A percentile compares a stretch with the other conserved stretches of the same genome.
Conservation (phyloP, 2,797 vertebrate genomes). For the Crossoptilon crossoptilon region DNA sequence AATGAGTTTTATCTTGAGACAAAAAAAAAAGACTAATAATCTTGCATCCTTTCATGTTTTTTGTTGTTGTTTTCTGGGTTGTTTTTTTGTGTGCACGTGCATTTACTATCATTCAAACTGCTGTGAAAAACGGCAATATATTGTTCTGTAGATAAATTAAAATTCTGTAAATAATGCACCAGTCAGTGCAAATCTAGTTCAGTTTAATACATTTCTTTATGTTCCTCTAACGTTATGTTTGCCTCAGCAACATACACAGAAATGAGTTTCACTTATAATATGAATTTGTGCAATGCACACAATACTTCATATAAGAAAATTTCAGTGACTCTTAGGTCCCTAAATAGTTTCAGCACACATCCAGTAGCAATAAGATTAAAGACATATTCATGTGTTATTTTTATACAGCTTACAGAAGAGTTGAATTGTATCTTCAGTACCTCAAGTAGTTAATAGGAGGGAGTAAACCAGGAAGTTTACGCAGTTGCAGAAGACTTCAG, state of each 20-base stretch:
- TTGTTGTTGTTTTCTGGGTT: not conserved
- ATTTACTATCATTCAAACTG: not conserved
- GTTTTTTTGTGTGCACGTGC: not conserved
- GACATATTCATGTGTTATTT: not conserved
- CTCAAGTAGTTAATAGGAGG: not conserved
- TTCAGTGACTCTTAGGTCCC: not conserved
- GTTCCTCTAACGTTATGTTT: not conserved
- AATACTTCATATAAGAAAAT: not conserved
- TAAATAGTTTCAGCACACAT: not conserved
- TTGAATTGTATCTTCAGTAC: not conserved
- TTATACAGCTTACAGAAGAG: not conserved
- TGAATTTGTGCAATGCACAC: not conserved
- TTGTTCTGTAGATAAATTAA: not conserved
- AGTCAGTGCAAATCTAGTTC: fast-evolving
- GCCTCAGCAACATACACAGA: not conserved
- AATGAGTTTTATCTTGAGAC: not conserved
- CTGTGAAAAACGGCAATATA: not conserved
- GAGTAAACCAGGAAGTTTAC: not conserved
- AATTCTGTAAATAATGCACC: not conserved
- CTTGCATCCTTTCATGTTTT: not conserved
- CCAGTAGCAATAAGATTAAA: not conserved
- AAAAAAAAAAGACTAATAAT: not conserved
- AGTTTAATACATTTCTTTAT: not conserved
- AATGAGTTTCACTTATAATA: not conserved
- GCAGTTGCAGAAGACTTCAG: not conserved